Base-by-base conservation (phyloP, 2,113 vertebrate species). In the Cyrtonyx montezumae region DNA sequence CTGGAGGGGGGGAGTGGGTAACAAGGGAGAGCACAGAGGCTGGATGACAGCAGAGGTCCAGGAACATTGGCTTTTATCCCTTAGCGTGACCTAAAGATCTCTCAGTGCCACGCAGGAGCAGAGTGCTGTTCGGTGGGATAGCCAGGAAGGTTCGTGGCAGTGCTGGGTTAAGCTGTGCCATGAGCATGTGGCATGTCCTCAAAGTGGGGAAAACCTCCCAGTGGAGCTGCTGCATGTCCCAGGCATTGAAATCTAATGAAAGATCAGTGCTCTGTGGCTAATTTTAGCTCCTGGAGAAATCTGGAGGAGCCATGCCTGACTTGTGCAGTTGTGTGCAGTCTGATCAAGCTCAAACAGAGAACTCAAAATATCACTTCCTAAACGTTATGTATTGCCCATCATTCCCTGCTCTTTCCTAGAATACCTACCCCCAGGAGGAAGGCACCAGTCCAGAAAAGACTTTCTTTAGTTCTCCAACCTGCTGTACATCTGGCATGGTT, bases 111-210 rank as follows among this genome's bases (percentile, higher is more conserved):
- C 14, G 8, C 34, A 8, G 7, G 32, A 32, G 28, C 56, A 36
- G 74, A 48, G 55, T 11, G 34, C 40, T 84, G 1, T 68, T 43
- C 10, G n/a, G 37, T 2, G 34, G n/a, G 42, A 43, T 5, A 68
- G 22, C 37, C 58, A 28, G 53, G 51, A 53, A 76, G 20, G 37
- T 25, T 80, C 11, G 5, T 15, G 12, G n/a, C 8, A 32, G 28
- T 65, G 63, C 49, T 40, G 42, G 18, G 13, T 21, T 66, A 51
- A 62, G 61, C 61, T 74, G 42, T 70, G 68, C 70, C 19, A 7
- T n/a, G 30, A 58, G 58, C 7, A 34, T 0, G 0, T 40, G 55
- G 45, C 9, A 4, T 1, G 3, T 55, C 37, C 63, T 67, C 22
- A 34, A 59, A 46, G 3, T 69, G 21, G 46, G 40, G 67, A 83